Percentiles rank a stretch among this genome's conserved stretches.
Evolutionary conservation across 2,797 vertebrate genomes (phyloP).

Genomic region (Gallirallus australis): DNA sequence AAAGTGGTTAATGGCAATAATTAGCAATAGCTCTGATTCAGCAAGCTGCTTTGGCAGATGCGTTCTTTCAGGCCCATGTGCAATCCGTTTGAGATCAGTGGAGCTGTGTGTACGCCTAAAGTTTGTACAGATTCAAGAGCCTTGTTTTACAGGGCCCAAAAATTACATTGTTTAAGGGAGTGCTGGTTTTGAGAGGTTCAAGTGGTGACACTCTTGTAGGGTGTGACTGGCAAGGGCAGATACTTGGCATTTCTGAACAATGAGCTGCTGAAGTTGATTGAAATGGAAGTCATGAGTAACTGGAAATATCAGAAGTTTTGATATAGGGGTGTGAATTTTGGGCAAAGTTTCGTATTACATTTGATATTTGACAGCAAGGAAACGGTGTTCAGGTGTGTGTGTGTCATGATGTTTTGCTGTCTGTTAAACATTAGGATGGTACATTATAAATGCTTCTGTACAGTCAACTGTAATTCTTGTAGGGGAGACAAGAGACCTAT

Average conservation of each 20-base stretch:
- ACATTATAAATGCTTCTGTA: background rate
- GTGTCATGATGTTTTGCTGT: background rate
- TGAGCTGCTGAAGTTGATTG: background rate
- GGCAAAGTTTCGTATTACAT: background rate
- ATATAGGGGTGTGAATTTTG: background rate
- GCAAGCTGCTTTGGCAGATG: background rate
- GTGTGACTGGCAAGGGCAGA: background rate
- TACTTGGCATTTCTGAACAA: background rate
- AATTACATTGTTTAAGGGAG: background rate
- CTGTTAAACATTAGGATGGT: background rate
- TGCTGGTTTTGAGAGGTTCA: background rate
- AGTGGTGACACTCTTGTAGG: accelerated
- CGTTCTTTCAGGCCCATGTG: accelerated
- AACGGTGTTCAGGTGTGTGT: background rate
- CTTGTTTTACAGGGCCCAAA: background rate
- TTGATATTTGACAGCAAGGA: background rate
- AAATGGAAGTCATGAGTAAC: background rate
- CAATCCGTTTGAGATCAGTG: background rate
- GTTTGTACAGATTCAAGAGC: background rate
- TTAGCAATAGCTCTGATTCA: background rate
- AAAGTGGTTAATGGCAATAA: background rate
- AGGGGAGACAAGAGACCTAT: background rate
- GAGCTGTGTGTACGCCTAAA: background rate
- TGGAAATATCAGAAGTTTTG: background rate
- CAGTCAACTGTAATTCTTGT: background rate